Evolutionary conservation across 2,888 invertebrate genomes (phyloP), one percentile per base, ranked within the genome.

Genomic region (Rhagium mordax): DNA sequence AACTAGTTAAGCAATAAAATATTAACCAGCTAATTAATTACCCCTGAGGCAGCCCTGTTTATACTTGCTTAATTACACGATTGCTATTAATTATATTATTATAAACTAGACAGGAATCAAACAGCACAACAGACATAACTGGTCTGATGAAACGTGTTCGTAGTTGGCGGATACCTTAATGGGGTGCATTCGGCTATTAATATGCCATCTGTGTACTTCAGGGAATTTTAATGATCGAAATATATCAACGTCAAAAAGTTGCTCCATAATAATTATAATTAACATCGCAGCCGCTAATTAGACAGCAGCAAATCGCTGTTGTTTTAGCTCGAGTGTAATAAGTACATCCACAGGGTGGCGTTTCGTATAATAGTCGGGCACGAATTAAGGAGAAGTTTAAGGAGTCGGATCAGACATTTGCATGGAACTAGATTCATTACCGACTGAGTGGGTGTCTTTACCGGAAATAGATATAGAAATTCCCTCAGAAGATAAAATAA

Each of bases 221-320:
- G 69, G 74, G 74, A 71, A 74, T 76, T 71, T 76, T 74, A 76
- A 76, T 67, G 71, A 74, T 75, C 33, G 67, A 67, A 70, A 72
- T 70, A 51, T 51, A 65, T 70, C 70, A 70, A 53, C 21, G 70
- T 70, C 61, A 48, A 33, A 57, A 49, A 27, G 49, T 49, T 49
- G 47, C 49, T 47, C 24, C 53, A 65, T 53, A 53, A 65, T 53
- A 53, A 70, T 70, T 51, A 57, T 21, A 68, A 68, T 68, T 68
- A 68, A 68, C 48, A 41, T 21, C 13, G 48, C 47, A 16, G 48
- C 10, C 41, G 8, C 49, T 59, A 59, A 68, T 65, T 51, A 49
- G 18, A 29, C 33, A 33, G 33, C 59, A 18, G 18, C 59, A 60
- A 29, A 18, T 33, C n/a, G 8, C 15, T 59, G 29, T 15, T 3